phyloP scores from a whole-genome alignment of 2,888 invertebrate genomes.

The Spodoptera littoralis region DNA sequence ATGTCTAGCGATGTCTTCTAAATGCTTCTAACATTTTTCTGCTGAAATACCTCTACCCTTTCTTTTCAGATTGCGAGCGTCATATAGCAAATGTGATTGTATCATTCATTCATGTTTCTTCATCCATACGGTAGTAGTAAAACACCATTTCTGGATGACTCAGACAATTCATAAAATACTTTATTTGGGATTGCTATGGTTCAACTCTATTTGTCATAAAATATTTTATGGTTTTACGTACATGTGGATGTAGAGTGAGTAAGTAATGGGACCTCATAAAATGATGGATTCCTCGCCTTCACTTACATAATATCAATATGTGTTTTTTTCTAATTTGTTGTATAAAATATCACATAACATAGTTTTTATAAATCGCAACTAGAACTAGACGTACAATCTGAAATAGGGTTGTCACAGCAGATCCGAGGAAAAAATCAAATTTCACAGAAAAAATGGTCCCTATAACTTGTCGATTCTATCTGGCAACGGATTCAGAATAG shows the following conservation, averaged over 20 bases:
- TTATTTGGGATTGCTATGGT: constrained; percentile 38
- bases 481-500: constrained; percentile 68
- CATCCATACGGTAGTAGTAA: constrained; percentile 52
- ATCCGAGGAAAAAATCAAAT: constrained; percentile 62
- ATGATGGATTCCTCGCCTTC: constrained; percentile 16
- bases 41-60: constrained; percentile 53
- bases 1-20: constrained; percentile 65
- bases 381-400: constrained; percentile 22
- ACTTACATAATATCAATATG: constrained; percentile 19
- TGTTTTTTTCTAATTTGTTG: constrained; percentile 10
- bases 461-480: constrained; percentile 69
- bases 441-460: constrained; percentile 64
- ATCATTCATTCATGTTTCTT: constrained; percentile 53
- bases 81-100: constrained; percentile 49
- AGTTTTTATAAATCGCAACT: constrained; percentile 37
- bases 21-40: constrained; percentile 62
- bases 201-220: constrained; percentile 47
- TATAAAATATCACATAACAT: constrained; percentile 22
- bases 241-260: constrained; percentile 33
- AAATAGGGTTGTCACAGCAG: constrained; percentile 56
- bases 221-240: constrained; percentile 38
- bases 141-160: constrained; percentile 37
- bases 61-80: constrained; percentile 50
- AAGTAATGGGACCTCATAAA: constrained; percentile 48
- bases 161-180: constrained; percentile 53